A percentile compares a stretch with the other conserved stretches of the same genome.
Evolutionary conservation across 2,113 vertebrate species (phyloP).

Genomic region (Nestor notabilis): DNA sequence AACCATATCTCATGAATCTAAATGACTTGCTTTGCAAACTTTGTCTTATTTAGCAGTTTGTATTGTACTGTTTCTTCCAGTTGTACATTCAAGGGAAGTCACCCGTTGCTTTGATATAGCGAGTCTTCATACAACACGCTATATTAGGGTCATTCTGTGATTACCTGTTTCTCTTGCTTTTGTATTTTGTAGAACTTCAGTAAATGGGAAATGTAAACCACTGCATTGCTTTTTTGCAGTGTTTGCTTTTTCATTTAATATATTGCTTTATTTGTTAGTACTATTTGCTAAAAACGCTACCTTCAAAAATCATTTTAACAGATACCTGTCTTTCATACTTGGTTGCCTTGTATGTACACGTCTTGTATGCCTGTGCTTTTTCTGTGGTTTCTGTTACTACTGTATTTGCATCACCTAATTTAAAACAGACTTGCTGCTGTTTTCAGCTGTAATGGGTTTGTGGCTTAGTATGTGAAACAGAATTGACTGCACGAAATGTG

Average conservation of each 20-base stretch:
- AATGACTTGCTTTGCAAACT: not conserved
- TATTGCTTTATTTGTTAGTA: not conserved
- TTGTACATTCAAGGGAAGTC: not conserved
- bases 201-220: not conserved
- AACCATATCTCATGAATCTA: not conserved
- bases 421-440: slow-evolving; percentile 75
- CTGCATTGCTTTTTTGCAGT: not conserved
- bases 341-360: not conserved
- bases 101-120: not conserved
- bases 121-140: not conserved
- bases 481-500: slow-evolving; percentile 78
- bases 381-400: slow-evolving; percentile 52
- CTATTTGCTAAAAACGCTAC: not conserved
- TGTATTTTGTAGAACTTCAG: not conserved
- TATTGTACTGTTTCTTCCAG: not conserved
- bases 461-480: slow-evolving; percentile 70
- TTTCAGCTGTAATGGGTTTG: slow-evolving; percentile 65
- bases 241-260: not conserved
- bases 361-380: slow-evolving; percentile 10
- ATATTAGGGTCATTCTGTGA: not conserved
- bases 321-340: not conserved
- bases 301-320: not conserved
- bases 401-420: slow-evolving; percentile 75
- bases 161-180: not conserved
- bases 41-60: not conserved